These are phyloP conservation scores for Clistopyga incitator DNA, from an alignment of 2,888 invertebrate genomes.

Conservation along the genomic window DNA sequence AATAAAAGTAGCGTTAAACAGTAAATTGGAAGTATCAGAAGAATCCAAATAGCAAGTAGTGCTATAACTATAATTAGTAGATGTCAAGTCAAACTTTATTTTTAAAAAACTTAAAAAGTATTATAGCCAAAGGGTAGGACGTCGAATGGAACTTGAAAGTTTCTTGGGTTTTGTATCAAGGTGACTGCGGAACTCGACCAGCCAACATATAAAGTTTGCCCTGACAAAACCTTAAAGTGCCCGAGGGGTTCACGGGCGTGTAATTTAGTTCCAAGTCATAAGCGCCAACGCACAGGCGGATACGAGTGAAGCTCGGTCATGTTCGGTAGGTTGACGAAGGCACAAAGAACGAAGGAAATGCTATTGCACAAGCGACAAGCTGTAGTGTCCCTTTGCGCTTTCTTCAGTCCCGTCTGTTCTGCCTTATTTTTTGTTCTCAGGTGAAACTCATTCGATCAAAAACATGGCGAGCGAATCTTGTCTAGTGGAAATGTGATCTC, in stretches of 20 bases:
- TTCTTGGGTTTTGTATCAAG: conserved; percentile 60
- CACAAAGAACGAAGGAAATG: conserved; percentile 35
- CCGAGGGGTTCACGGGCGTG: conserved; percentile 44
- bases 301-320: conserved; percentile 47
- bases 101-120: conserved; percentile 13
- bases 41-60: neutral
- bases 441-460: conserved; percentile 38
- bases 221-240: conserved; percentile 62
- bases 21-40: neutral
- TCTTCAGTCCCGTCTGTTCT: conserved; percentile 38
- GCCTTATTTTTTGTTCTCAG: conserved; percentile 2
- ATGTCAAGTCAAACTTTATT: conserved; percentile 6
- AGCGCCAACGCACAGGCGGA: conserved; percentile 45
- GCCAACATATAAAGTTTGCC: conserved; percentile 60
- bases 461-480: neutral
- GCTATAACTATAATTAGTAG: neutral
- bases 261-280: conserved; percentile 66
- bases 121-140: conserved; percentile 35
- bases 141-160: conserved; percentile 39
- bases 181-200: conserved; percentile 47
- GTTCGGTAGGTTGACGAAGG: conserved; percentile 42
- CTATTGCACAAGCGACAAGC: conserved; percentile 63
- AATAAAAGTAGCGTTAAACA: neutral
- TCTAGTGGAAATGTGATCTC: conserved; percentile 4
- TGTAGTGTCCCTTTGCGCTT: conserved; percentile 54